Conservation (phyloP, 2,888 invertebrate genomes). For the Pyrocoelia pectoralis region DNA sequence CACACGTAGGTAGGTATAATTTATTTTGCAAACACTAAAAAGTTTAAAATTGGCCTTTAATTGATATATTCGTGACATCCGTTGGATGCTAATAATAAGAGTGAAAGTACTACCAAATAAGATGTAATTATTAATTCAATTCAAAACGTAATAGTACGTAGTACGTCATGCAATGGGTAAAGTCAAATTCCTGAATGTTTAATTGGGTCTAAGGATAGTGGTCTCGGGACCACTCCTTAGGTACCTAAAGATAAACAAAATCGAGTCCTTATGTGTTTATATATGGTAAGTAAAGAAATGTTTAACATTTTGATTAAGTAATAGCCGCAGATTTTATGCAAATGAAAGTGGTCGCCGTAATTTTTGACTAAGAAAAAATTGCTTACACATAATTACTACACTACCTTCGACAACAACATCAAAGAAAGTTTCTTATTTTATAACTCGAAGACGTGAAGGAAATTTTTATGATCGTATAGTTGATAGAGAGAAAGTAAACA, state of each 20-base stretch:
- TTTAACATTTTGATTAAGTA: slow-evolving; percentile 6
- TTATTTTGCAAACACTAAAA: too few species aligned
- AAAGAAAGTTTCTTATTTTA: slow-evolving; percentile 24
- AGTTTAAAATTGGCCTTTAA: too few species aligned
- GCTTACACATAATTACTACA: slow-evolving; percentile 1
- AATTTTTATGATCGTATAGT: slow-evolving; percentile 16
- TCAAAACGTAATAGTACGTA: background rate
- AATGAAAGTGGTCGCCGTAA: slow-evolving; percentile 23
- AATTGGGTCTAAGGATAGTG: too few species aligned
- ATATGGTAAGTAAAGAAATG: background rate
- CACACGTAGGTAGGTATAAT: too few species aligned
- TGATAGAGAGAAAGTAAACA: slow-evolving; percentile 29
- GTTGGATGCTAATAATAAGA: background rate
- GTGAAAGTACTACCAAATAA: background rate
- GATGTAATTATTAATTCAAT: background rate
- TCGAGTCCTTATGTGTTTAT: too few species aligned
- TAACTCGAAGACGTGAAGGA: slow-evolving; percentile 20
- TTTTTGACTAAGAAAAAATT: slow-evolving; percentile 15
- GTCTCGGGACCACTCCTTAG: background rate
- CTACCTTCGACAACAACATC: slow-evolving; percentile 12
- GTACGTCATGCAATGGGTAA: background rate
- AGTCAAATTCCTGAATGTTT: background rate
- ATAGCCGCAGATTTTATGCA: slow-evolving; percentile 9
- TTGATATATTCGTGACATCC: slow-evolving; percentile 1
- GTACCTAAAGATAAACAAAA: background rate